Evolutionary conservation across 2,888 invertebrate species (phyloP), one percentile per base, ranked within the genome.

Genomic region (Acleris cristana): DNA sequence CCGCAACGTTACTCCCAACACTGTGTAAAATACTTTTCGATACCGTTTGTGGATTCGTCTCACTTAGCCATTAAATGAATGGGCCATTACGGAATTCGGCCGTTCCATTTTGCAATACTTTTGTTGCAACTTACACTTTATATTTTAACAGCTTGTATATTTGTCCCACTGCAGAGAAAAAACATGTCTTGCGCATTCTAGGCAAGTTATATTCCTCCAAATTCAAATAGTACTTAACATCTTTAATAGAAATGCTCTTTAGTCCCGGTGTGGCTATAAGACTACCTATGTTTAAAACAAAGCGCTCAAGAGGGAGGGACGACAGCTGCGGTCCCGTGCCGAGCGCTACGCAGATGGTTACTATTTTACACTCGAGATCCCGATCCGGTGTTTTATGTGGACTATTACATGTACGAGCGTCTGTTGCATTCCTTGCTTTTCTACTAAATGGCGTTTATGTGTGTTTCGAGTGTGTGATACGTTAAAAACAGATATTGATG

Each of bases 321-420:
- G 58, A 34, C 19, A 75, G 87, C 85, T 84, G 86, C 83, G 80
- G 73, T 30, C 58, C 58, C 44, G 6, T 16, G 80, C 75, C 77
- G 74, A 75, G 74, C 60, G 70, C 74, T 75, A 79, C 80, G 83
- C 86, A 86, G 83, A 86, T 84, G 85, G 78, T 67, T 52, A 14
- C 40, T 61, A 40, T 44, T 21, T 40, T 18, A 7, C 10, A 34
- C 55, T 21, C 40, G 26, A 55, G 52, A 53, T 64, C 53, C 18
- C 49, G 63, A 44, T 61, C 34, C 40, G 44, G 53, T 62, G 62
- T 57, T 34, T 23, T 48, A 23, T 23, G 30, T 45, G 44, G 52
- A 44, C 64, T 55, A 63, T 16, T 16, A 12, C 19, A 3, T 21
- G 21, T 44, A 16, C 44, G 16, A 44, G 16, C n/a, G 5, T 16